phyloP scores from a whole-genome alignment of 2,797 vertebrate genomes.

The Sphenodon punctatus region DNA sequence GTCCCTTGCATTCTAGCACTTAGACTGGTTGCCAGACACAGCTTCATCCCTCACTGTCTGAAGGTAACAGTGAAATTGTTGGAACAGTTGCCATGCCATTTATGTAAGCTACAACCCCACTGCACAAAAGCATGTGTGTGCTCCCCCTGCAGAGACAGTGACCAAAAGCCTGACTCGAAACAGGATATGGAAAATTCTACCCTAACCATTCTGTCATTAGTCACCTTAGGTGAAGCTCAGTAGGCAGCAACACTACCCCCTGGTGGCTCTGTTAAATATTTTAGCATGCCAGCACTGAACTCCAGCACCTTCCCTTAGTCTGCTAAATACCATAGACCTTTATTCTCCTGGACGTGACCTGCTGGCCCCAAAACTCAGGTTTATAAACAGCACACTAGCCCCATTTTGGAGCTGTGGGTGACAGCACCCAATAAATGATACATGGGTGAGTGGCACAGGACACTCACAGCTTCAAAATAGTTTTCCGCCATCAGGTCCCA shows the following conservation, averaged over 20 bases:
- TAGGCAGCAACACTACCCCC: not conserved
- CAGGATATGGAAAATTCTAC: rapidly evolving
- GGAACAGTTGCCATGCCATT: rapidly evolving
- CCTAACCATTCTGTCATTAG: rapidly evolving
- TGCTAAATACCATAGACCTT: not conserved
- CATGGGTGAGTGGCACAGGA: too few relatives aligned
- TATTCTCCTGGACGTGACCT: rapidly evolving
- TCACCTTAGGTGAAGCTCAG: rapidly evolving
- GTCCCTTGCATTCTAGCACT: rapidly evolving
- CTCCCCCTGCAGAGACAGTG: not conserved
- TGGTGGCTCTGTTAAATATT: not conserved
- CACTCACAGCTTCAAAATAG: too few relatives aligned
- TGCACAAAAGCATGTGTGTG: not conserved
- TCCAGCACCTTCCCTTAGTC: too few relatives aligned
- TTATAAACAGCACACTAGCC: too few relatives aligned
- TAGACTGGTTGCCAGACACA: rapidly evolving
- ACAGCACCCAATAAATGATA: too few relatives aligned
- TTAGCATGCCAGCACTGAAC: not conserved
- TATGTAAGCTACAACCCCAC: too few relatives aligned
- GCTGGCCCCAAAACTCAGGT: rapidly evolving
- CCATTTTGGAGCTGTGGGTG: too few relatives aligned
- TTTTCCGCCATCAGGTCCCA: too few relatives aligned
- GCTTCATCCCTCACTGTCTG: rapidly evolving
- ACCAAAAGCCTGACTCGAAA: too few relatives aligned
- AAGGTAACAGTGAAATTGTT: not conserved